phyloP scores from a whole-genome alignment of 2,888 invertebrate genomes.

The Drosophila basisetae region DNA sequence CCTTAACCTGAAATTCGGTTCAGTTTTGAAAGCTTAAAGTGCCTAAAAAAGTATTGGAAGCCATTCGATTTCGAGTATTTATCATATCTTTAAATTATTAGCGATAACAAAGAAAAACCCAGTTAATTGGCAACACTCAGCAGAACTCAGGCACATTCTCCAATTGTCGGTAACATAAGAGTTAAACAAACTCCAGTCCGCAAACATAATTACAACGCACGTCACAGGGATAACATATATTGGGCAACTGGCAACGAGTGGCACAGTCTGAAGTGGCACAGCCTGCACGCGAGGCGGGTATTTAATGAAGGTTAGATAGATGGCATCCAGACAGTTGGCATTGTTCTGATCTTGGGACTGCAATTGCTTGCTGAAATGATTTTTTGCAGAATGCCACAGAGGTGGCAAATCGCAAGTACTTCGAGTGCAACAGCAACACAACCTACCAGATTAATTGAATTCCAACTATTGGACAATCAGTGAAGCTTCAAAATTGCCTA shows the following conservation, averaged over 20 bases:
- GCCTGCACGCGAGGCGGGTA: not conserved
- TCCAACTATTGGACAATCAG: not conserved
- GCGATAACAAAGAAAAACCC: not conserved
- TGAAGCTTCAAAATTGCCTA: not conserved
- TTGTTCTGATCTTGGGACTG: not conserved
- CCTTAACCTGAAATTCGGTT: not conserved
- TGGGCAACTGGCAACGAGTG: constrained; percentile 8
- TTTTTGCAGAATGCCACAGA: not conserved
- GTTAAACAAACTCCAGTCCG: constrained; percentile 44
- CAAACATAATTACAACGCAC: constrained; percentile 41
- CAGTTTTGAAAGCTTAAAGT: not conserved
- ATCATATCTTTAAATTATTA: not conserved
- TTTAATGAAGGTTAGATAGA: not conserved
- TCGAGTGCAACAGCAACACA: not conserved
- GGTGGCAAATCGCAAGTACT: constrained; percentile 5
- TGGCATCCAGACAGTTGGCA: not conserved
- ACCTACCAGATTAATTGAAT: not conserved
- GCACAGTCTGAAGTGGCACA: not conserved
- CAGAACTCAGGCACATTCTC: constrained; percentile 17
- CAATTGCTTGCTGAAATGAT: not conserved
- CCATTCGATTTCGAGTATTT: not conserved
- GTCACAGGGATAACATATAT: not conserved
- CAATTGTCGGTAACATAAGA: constrained; percentile 33
- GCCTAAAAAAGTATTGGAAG: not conserved
- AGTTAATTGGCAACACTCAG: not conserved